phyloP scores from a whole-genome alignment of 2,113 vertebrate genomes.

The Nipponia nippon region DNA sequence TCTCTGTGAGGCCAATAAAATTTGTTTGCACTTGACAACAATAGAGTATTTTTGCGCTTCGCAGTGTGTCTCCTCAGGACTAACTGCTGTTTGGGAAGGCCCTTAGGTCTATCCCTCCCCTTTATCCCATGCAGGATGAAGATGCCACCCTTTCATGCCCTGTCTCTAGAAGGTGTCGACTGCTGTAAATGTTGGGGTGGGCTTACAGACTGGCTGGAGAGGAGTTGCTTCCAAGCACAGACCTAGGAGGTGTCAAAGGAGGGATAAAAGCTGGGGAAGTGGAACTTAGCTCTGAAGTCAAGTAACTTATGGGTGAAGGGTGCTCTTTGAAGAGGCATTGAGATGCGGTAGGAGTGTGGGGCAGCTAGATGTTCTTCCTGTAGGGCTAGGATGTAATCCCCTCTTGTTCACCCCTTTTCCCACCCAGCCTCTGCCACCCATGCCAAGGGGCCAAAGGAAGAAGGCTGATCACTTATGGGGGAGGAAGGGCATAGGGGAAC shows the following conservation, averaged over 20 bases:
- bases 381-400: fast-evolving
- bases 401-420: background rate
- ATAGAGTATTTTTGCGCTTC: slow-evolving; percentile 10
- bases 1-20: slow-evolving; percentile 51
- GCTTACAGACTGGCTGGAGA: background rate
- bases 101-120: background rate
- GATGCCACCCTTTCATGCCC: background rate
- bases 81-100: slow-evolving; percentile 35
- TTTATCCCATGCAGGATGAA: background rate
- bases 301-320: background rate
- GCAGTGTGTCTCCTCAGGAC: background rate
- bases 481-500: background rate
- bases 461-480: background rate
- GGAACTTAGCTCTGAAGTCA: background rate
- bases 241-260: background rate
- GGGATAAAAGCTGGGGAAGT: background rate
- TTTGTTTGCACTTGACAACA: slow-evolving; percentile 58
- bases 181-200: background rate
- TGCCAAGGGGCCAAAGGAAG: fast-evolving
- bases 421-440: background rate
- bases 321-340: background rate
- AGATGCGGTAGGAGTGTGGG: background rate
- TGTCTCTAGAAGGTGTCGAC: background rate
- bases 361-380: background rate
- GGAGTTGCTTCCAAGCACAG: background rate